These are phyloP conservation scores for Lordiphosa stackelbergi DNA, from an alignment of 1,140 invertebrate species.

Conservation along the genomic window DNA sequence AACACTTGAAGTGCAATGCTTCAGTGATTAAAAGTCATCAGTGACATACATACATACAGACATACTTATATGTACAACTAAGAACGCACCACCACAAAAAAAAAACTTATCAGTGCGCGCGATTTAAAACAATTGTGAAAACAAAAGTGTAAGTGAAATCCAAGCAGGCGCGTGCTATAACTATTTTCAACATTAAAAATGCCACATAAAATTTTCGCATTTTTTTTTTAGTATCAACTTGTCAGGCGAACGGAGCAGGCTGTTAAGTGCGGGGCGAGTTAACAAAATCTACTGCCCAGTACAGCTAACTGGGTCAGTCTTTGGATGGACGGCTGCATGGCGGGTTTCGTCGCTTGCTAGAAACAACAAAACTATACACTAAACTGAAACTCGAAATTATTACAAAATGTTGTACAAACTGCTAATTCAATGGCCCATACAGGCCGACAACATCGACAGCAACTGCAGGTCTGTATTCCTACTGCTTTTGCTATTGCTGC, in stretches of 20 bases:
- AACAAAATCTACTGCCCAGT: conserved; percentile 1
- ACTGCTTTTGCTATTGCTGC: conserved; percentile 20
- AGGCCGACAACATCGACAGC: conserved; percentile 18
- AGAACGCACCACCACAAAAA: conserved; percentile 1
- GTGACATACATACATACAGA: conserved; percentile 2
- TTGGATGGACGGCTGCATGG: conserved; percentile 6
- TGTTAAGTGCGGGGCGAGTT: conserved; percentile 7
- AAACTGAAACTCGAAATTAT: conserved; percentile 12
- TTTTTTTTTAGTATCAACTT: conserved; percentile 21
- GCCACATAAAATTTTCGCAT: conserved; percentile 15
- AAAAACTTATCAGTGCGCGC: conserved; percentile 29
- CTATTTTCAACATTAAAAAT: conserved; percentile 9
- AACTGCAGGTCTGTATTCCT: conserved; percentile 23
- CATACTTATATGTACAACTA: conserved; percentile 10
- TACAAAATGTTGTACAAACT: conserved; percentile 23
- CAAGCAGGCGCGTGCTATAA: conserved; percentile 22
- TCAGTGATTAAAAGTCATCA: conserved; percentile 33
- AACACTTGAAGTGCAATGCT: conserved; percentile 21
- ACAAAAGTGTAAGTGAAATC: conserved; percentile 46
- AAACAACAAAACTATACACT: not conserved
- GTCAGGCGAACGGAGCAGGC: conserved; percentile 19
- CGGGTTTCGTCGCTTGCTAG: conserved; percentile 1
- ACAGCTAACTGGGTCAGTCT: conserved; percentile 14
- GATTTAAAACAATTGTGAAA: conserved; percentile 17
- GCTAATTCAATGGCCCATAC: conserved; percentile 15